A percentile compares a stretch with the other conserved stretches of the same genome.
Evolutionary conservation across 2,797 vertebrate genomes (phyloP).

Genomic region (Liasis olivaceus): DNA sequence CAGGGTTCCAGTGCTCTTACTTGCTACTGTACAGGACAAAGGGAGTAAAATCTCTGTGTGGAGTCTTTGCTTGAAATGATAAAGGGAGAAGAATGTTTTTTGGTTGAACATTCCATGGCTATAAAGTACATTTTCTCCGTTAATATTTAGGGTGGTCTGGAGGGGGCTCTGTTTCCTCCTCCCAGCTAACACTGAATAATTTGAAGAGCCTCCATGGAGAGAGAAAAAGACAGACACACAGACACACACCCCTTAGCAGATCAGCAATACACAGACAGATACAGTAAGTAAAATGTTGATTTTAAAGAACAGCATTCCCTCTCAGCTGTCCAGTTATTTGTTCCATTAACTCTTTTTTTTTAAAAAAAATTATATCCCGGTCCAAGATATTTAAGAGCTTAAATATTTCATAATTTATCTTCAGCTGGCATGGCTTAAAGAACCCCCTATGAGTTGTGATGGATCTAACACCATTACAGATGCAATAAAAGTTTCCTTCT

Average conservation of each 20-base stretch:
- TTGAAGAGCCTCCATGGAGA: neutral
- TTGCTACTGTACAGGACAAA: neutral
- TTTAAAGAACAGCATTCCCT: neutral
- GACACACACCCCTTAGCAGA: neutral
- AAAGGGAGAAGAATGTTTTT: neutral
- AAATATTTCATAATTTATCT: slow-evolving; percentile 30
- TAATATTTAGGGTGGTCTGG: neutral
- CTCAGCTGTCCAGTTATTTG: neutral
- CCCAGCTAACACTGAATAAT: neutral
- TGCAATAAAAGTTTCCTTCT: neutral
- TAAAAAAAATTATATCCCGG: neutral
- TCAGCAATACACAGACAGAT: neutral
- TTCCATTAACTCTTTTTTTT: slow-evolving; percentile 39
- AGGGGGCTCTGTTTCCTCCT: neutral
- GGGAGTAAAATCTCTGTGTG: neutral
- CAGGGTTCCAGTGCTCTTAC: neutral
- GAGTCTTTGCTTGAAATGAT: neutral
- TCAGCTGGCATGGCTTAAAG: slow-evolving; percentile 9
- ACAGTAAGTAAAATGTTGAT: neutral
- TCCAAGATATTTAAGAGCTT: slow-evolving; percentile 28
- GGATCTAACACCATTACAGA: slow-evolving; percentile 34
- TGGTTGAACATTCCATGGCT: neutral
- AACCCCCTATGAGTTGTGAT: neutral
- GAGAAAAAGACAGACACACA: neutral
- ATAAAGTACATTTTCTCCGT: neutral